These are phyloP conservation scores for Anomalospiza imberbis DNA, from an alignment of 2,797 vertebrate species.

Conservation along the genomic window DNA sequence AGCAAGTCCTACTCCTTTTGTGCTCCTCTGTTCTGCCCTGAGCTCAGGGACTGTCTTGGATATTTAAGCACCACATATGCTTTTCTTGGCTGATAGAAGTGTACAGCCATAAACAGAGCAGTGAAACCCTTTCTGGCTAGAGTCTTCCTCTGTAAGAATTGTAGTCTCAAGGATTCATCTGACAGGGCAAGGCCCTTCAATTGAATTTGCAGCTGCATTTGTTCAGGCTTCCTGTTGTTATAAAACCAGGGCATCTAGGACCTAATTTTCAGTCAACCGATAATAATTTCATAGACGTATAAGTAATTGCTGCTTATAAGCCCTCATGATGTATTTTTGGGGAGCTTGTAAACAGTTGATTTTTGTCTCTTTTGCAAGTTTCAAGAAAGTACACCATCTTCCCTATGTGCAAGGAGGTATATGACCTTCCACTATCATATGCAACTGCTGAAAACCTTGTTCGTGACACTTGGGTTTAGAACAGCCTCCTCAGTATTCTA, in stretches of 20 bases:
- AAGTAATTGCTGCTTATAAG: background rate
- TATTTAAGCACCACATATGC: background rate
- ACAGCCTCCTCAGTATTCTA: background rate
- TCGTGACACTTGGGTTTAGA: background rate
- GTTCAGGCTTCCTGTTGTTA: background rate
- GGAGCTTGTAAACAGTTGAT: background rate
- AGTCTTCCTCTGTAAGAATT: background rate
- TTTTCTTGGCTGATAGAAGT: background rate
- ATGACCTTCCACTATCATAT: background rate
- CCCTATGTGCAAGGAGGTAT: background rate
- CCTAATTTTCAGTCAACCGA: background rate
- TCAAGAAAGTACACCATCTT: background rate
- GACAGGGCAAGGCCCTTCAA: rapidly evolving
- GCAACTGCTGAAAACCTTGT: background rate
- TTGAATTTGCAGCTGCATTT: background rate
- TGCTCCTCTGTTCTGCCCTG: rapidly evolving
- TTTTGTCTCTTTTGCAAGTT: background rate
- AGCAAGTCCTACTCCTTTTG: background rate
- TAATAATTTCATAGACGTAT: background rate
- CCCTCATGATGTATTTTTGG: background rate
- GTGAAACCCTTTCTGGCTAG: background rate
- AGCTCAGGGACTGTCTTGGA: background rate
- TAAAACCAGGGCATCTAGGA: background rate
- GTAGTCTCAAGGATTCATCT: background rate
- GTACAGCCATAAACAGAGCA: rapidly evolving